Base-by-base conservation (phyloP, 2,888 invertebrate species). In the Clistopyga incitator region DNA sequence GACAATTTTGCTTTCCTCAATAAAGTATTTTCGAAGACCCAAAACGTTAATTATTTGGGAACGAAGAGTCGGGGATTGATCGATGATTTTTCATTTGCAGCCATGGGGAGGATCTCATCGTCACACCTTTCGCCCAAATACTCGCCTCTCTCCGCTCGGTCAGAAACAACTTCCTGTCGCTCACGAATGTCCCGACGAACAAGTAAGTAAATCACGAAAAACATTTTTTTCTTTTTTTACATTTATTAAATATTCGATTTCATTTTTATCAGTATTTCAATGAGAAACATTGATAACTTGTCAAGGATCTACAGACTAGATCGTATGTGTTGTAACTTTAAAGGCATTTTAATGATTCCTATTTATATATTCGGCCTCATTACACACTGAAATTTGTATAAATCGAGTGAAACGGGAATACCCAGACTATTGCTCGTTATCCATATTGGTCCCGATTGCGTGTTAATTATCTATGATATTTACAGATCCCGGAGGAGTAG, bases 81-180 rank as follows among this genome's bases (percentile, higher is more conserved):
- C 50, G 59, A 38, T 59, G 2, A 23, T 45, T 87, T 90, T 91
- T 91, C 85, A 68, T 87, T 93, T 95, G 81, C 95, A 96, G 98
- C 94, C 99, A 99, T 95, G 99, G 99, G 93, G 99, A 99, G 95
- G 99, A 99, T 95, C 96, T 99, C 95, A 99, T 99, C 93, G 99
- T 99, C 94, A 99, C 99, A 91, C 99, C 99, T 91, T 99, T 99
- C 95, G 99, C 99, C 94, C 99, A 99, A 96, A 98, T 99, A 94
- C 96, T 99, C 94, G 99, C 99, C 94, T 99, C 99, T 94, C 96
- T 99, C 93, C 97, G 99, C 93, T 99, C 98, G 94, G 99, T 99
- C 91, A 97, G 99, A 94, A 98, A 97, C 95, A 99, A 99, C 95
- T 98, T 99, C 95, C 96, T 98, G 94, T 96, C 96, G 94, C 98